Evolutionary conservation across 2,113 vertebrate genomes (phyloP), one percentile per base, ranked within the genome.

Genomic region (Oncorhynchus nerka): DNA sequence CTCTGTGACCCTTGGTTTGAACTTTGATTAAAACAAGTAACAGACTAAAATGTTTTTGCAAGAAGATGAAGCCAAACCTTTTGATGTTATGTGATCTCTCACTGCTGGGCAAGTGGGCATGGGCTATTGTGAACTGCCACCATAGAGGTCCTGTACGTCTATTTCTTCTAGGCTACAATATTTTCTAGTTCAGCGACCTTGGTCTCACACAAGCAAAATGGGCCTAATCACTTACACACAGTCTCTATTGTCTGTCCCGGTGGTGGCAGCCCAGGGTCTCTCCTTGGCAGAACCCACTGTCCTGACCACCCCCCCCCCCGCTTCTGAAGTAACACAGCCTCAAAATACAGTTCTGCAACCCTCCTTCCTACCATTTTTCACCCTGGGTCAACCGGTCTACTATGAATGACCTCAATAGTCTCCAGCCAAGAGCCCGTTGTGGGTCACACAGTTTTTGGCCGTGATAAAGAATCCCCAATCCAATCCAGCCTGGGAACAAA

Each of bases 401-500:
- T 15, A 1, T 19, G 51, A 15, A 55, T 19, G 51, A 55, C 51
- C 51, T 55, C 51, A 55, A 55, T 55, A 55, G 16, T 55, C 51
- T 15, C 16, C 16, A 55, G 51, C 51, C 51, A 55, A 55, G 13
- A 19, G 51, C 51, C 12, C 3, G 1, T 55, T 55, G 4, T 11
- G 39, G 39, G 39, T 45, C 39, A 45, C 39, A 5, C 51, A 5
- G 51, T 55, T 19, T 16, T 32, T 28, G 12, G 65, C 79, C 79
- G 62, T 55, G 64, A 77, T 80, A 67, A 68, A 22, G 39, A 24
- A 51, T 68, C 83, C 15, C 73, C 70, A 83, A 79, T 79, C 83
- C 75, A 79, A 55, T 55, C 16, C 51, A 55, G 51, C 51, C 51
- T 55, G 51, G 16, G 51, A 55, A 55, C 51, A 55, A 55, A 16